Evolutionary conservation across 2,113 vertebrate genomes (phyloP), one percentile per base, ranked within the genome.

Genomic region (Blennius ocellaris): DNA sequence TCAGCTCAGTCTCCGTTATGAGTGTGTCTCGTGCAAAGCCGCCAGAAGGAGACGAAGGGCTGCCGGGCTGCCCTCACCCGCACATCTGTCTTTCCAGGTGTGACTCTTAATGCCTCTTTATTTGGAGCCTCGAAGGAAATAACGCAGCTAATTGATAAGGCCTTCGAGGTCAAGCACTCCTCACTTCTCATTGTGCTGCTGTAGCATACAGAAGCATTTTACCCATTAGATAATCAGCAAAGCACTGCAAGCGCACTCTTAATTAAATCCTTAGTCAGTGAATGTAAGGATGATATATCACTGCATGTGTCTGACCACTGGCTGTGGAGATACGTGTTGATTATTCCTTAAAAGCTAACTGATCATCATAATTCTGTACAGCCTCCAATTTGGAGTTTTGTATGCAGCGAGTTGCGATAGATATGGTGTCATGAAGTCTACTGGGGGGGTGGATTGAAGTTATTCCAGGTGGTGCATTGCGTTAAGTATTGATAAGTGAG

Each of bases 81-180:
- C 40, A 72, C 81, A 74, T 84, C 81, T 81, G 86, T 73, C 59
- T 76, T 14, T 17, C 71, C 83, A 83, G 61, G 64, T 87, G 73
- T 72, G 30, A 57, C 52, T 69, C 44, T 50, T 57, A 65, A 73
- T 73, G 61, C 44, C 47, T 66, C 56, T 73, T 72, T 41, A 81
- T 67, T 55, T 59, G 3, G 5, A 44, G 44, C 44, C 63, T 59
- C 45, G 9, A 14, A 65, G 80, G 61, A 74, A 82, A 85, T 67
- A 78, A 47, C 72, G 60, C n/a, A 0, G 55, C 16, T 87, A 74
- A 82, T 78, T 80, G 61, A 69, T 73, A 45, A 76, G 59, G 48
- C 67, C 69, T 66, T 53, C 0, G n/a, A 76, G 82, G 78, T 89
- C 37, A 84, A 79, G 61, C 9, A 9, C 30, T 21, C 54, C 17